Base-by-base conservation (phyloP, 2,797 vertebrate genomes). In the Florisuga fusca region DNA sequence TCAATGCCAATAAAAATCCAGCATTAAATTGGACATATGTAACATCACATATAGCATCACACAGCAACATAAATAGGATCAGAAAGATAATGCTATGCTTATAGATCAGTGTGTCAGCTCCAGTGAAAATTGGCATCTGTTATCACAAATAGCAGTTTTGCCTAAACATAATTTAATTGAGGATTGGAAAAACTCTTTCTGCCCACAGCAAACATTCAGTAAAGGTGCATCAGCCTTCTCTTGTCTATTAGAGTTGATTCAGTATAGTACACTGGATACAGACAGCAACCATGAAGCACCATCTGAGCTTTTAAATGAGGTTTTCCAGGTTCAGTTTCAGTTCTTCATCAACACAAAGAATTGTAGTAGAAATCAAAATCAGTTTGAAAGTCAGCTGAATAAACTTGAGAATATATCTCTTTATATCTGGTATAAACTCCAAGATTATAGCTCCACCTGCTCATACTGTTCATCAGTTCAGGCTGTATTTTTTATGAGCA, bases 171-270 rank as follows among this genome's bases (percentile, higher is more conserved):
- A 50, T 84, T 90, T 93, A 91, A 94, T 95, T 64, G 87, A 93
- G 90, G 88, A 45, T 57, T 96, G 61, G 21, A 45, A 93, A 95
- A 93, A 90, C 78, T 87, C 63, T 82, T 87, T 90, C 90, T 94
- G 91, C 89, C 78, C 93, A 81, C 48, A 73, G 68, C 41, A 77
- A 83, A 76, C 50, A 55, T 33, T 90, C 66, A 83, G 87, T 87
- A 74, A 74, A 82, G 88, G 71, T 59, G 59, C 76, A 63, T 90
- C 95, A 96, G 91, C 85, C 61, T 96, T 51, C 46, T 69, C 34
- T 45, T 94, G 90, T 81, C 74, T 84, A 76, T 94, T 93, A 90
- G 50, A 89, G 33, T 64, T 96, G 84, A 76, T 67, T 90, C 68
- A 64, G 15, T 43, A 45, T 29, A 58, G 14, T 34, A 31, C n/a